phyloP scores from a whole-genome alignment of 2,113 vertebrate genomes.

The Stegastes partitus region DNA sequence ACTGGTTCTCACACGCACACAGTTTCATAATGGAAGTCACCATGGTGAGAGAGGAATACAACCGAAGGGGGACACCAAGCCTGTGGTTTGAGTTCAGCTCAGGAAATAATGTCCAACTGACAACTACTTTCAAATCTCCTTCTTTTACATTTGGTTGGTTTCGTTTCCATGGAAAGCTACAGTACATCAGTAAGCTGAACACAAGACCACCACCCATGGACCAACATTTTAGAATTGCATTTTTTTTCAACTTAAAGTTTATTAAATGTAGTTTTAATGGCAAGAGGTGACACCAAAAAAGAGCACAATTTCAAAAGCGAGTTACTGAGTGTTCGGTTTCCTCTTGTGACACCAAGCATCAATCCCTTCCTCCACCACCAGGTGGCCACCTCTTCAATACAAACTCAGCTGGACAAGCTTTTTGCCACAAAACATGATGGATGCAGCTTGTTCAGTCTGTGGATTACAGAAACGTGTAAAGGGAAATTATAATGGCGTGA shows the following conservation, averaged over 20 bases:
- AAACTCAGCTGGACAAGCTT: slow-evolving; percentile 30
- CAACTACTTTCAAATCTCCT: slow-evolving; percentile 8
- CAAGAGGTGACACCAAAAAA: slow-evolving; percentile 4
- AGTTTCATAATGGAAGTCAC: slow-evolving; percentile 21
- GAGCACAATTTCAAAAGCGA: not conserved
- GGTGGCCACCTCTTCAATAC: slow-evolving; percentile 80
- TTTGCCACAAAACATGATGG: not conserved
- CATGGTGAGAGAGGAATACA: slow-evolving; percentile 34
- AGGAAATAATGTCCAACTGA: not conserved
- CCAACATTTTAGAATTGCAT: not conserved
- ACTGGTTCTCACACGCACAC: not conserved
- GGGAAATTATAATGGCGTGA: not conserved
- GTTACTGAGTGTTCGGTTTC: slow-evolving; percentile 13
- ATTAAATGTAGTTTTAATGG: not conserved
- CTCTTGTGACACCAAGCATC: slow-evolving; percentile 5
- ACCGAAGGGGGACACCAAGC: not conserved
- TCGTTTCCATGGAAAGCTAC: not conserved
- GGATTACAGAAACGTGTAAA: not conserved
- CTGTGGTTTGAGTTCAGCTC: slow-evolving; percentile 54
- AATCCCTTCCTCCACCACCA: slow-evolving; percentile 68
- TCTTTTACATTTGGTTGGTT: not conserved
- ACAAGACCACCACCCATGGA: slow-evolving; percentile 49
- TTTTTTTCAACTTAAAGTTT: slow-evolving; percentile 1
- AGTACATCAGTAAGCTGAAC: slow-evolving; percentile 52
- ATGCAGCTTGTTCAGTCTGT: not conserved